Base-by-base conservation (phyloP, 2,113 vertebrate genomes). In the Paracanthobrama guichenoti region DNA sequence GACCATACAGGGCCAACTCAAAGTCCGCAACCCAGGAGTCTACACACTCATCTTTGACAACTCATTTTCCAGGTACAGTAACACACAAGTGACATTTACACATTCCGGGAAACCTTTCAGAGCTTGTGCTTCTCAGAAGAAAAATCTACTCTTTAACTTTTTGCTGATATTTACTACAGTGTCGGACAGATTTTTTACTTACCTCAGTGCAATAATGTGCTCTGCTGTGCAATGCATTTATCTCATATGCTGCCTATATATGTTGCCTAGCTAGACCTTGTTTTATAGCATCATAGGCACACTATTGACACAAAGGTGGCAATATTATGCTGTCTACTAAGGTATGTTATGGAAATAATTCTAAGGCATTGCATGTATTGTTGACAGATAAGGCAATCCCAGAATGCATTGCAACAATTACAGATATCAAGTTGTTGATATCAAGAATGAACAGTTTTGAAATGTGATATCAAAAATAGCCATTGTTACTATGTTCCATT, bases 21-120 rank as follows among this genome's bases (percentile, higher is more conserved):
- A 98, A 90, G 96, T 94, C 24, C 93, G 95, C 79, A 93, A 92
- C 0, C 82, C 95, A 0, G 98, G 98, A 83, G 88, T 96, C 89
- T 99, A 99, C 93, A 93, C 92, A 0, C 95, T 99, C 48, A 93
- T 99, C 92, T 99, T 99, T 60, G 97, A 99, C 94, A 99, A 99
- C 90, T 97, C 97, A 0, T 98, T 97, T 85, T 99, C 98, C 71
- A 95, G 97, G 98, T 99, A 92, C 44, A 50, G 16, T 48, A 10
- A 57, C 60, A 35, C 22, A 44, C 60, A 31, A 31, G 12, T 71
- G 16, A 12, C 16, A 50, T 24, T 57, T 59, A 31, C 35, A 53
- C 26, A 18, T 28, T 46, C 14, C 12, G 0, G 24, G 39, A 14
- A 75, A 16, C 42, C 67, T 59, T 57, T 67, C 24, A 24, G 12